A percentile compares a stretch with the other conserved stretches of the same genome.
Evolutionary conservation across 1,140 invertebrate genomes (phyloP).

Genomic region (Brachionus sp.): DNA sequence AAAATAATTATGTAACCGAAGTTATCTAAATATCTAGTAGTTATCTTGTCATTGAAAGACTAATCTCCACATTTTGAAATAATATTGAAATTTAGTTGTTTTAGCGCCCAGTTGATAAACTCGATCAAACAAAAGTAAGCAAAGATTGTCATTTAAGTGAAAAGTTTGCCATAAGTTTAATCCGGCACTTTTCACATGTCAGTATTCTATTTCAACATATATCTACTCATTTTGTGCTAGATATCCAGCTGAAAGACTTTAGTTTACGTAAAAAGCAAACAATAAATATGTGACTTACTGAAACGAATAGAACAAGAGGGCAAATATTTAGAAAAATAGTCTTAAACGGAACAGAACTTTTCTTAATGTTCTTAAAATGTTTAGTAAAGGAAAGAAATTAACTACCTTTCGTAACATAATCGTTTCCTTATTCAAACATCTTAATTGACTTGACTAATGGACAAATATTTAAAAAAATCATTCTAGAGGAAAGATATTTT

Average conservation of each 20-base stretch:
- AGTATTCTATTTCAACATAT: background rate
- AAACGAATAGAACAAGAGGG: background rate
- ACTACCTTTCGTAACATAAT: conserved; percentile 2
- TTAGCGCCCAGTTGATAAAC: background rate
- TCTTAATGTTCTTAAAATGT: background rate
- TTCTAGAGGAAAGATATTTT: conserved; percentile 12
- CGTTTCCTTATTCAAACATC: conserved; percentile 9
- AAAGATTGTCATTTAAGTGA: background rate
- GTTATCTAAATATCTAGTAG: background rate
- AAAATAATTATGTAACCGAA: conserved; percentile 17
- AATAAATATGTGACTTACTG: background rate
- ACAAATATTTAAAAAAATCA: conserved; percentile 11
- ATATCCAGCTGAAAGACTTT: background rate
- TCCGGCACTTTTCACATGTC: conserved; percentile 31
- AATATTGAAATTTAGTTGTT: background rate
- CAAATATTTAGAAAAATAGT: background rate
- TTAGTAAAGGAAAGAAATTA: conserved; percentile 12
- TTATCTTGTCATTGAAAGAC: background rate
- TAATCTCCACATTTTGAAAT: background rate
- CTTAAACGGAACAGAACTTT: conserved; percentile 1
- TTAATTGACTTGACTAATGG: conserved; percentile 10
- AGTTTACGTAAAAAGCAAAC: background rate
- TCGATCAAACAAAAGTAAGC: background rate
- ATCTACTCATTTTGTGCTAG: conserved; percentile 23
- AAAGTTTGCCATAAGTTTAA: background rate